Conservation (phyloP, 2,797 vertebrate species). For the Rhinichthys osculus region DNA sequence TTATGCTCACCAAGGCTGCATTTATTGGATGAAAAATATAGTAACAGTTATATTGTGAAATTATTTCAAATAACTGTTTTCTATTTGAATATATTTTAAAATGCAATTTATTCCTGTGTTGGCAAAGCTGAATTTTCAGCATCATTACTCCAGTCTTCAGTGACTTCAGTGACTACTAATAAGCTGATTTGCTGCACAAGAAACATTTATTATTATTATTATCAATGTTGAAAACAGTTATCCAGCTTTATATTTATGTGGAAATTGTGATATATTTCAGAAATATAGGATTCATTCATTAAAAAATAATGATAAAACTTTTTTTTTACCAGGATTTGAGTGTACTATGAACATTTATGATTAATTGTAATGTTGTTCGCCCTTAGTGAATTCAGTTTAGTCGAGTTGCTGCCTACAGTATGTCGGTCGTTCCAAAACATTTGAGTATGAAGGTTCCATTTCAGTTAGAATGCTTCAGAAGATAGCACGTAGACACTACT, state of each 20-base stretch:
- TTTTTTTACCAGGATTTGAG: background rate
- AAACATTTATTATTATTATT: background rate
- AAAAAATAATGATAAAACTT: background rate
- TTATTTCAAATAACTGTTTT: background rate
- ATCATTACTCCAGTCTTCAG: background rate
- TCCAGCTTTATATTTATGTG: no score
- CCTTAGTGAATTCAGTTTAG: background rate
- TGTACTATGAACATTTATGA: background rate
- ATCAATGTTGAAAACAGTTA: background rate
- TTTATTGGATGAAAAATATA: background rate
- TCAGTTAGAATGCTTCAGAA: background rate
- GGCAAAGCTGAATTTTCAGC: background rate
- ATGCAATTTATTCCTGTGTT: background rate
- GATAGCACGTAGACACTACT: background rate
- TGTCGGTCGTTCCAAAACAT: slow-evolving; percentile 5
- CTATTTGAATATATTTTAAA: background rate
- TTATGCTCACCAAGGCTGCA: background rate
- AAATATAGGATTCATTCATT: background rate
- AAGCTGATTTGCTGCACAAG: background rate
- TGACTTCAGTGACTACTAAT: background rate
- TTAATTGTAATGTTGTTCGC: background rate
- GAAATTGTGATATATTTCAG: background rate
- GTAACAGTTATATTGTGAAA: background rate
- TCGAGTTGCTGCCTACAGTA: background rate
- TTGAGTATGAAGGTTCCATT: background rate